A percentile compares a stretch with the other conserved stretches of the same genome.
phyloP scores from a whole-genome alignment of 2,888 invertebrate species.

The Agrilus mali region DNA sequence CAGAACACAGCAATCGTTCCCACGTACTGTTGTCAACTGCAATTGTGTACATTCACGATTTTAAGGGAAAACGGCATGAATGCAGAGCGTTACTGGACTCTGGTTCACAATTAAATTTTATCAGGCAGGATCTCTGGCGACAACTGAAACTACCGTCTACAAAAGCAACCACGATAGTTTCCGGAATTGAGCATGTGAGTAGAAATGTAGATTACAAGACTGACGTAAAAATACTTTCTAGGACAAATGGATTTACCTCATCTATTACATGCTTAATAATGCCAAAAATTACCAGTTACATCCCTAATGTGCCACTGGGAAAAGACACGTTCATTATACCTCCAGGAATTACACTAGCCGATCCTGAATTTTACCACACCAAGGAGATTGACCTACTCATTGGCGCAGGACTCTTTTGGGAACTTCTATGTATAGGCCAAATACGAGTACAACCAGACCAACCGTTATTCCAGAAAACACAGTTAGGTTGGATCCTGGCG shows the following conservation, averaged over 20 bases:
- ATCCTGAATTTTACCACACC: constrained; percentile 1
- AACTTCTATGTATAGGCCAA: neutral
- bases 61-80: neutral
- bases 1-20: no score
- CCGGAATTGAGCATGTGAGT: no score
- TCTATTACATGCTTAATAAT: constrained; percentile 1
- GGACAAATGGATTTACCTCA: neutral
- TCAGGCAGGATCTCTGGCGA: neutral
- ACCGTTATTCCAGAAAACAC: neutral
- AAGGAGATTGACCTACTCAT: neutral
- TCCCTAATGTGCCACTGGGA: neutral
- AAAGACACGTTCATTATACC: neutral
- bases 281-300: constrained; percentile 1
- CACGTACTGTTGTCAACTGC: constrained; percentile 1
- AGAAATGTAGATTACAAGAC: neutral
- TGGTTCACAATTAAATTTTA: constrained; percentile 3
- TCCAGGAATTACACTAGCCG: neutral
- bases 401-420: neutral
- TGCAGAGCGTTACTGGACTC: constrained; percentile 3
- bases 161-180: no score
- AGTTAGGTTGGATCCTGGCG: constrained; percentile 2
- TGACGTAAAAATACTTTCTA: constrained; percentile 1
- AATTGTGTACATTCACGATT: neutral
- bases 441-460: neutral
- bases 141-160: neutral